Evolutionary conservation across 37 sponge, comb jelly and placozoan genomes (phyloP).

Genomic region (Ephydatia muelleri): DNA sequence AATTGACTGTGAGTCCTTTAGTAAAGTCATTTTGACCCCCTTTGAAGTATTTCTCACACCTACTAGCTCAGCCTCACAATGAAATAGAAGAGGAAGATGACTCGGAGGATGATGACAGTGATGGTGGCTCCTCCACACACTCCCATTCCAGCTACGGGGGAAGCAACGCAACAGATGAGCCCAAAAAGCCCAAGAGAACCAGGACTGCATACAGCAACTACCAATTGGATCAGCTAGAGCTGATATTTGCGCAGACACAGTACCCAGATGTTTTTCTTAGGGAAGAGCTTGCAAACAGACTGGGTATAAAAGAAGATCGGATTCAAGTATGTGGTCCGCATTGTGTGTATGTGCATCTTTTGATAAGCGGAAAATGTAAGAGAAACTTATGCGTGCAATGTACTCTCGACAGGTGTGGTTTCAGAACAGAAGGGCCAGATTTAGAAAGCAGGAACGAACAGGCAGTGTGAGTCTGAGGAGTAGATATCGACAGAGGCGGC

Average conservation of each 20-base stretch:
- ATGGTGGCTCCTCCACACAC: slow-evolving; percentile 11
- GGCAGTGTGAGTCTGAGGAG: slow-evolving; percentile 64
- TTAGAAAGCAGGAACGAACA: slow-evolving; percentile 75
- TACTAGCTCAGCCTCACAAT: background rate
- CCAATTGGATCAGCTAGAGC: slow-evolving; percentile 69
- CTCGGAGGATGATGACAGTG: slow-evolving; percentile 26
- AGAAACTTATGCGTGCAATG: background rate
- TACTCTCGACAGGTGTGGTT: slow-evolving; percentile 62
- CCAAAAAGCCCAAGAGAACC: slow-evolving; percentile 59
- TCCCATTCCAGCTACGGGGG: slow-evolving; percentile 32
- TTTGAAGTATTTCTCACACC: background rate
- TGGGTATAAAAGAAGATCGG: slow-evolving; percentile 63
- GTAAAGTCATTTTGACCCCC: background rate
- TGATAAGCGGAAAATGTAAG: background rate
- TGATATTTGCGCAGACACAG: slow-evolving; percentile 60
- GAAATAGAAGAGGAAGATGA: slow-evolving; percentile 7
- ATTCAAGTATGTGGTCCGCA: slow-evolving; percentile 48
- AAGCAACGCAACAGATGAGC: slow-evolving; percentile 31
- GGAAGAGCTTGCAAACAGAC: slow-evolving; percentile 59
- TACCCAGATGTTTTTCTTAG: slow-evolving; percentile 73
- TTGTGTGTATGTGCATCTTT: background rate
- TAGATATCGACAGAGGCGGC: slow-evolving; percentile 45
- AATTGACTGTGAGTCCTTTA: background rate
- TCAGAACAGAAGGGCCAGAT: slow-evolving; percentile 72
- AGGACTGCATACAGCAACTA: slow-evolving; percentile 61